Conservation (phyloP, 2,113 vertebrate genomes). For the Eretmochelys imbricata region DNA sequence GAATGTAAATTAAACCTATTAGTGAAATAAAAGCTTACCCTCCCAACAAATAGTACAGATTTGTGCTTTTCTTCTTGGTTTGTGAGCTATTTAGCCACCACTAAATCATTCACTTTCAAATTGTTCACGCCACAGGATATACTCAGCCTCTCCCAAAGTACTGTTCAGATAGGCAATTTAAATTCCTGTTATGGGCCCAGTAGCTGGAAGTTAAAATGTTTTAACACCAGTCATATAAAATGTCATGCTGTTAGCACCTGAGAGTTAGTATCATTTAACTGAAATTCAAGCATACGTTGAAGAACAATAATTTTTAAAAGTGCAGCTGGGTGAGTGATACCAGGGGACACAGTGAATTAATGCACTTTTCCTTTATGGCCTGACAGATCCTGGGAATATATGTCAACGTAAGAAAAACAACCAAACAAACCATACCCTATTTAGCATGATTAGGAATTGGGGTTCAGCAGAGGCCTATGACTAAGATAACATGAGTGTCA, state of each 20-base stretch:
- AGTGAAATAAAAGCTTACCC: neutral
- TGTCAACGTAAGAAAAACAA: neutral
- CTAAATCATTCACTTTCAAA: conserved; percentile 25
- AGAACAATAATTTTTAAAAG: neutral
- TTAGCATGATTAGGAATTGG: neutral
- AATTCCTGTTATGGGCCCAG: conserved; percentile 25
- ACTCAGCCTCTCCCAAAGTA: neutral
- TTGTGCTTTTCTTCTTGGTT: neutral
- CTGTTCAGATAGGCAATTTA: conserved; percentile 20
- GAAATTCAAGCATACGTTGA: conserved; percentile 41
- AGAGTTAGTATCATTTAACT: conserved; percentile 41
- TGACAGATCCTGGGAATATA: neutral
- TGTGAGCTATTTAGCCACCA: neutral
- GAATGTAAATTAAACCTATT: neutral
- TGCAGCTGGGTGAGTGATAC: neutral
- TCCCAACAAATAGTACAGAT: neutral
- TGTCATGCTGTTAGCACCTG: conserved; percentile 74
- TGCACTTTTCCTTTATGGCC: neutral
- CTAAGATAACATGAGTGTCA: neutral
- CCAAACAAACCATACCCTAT: neutral
- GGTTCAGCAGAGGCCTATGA: neutral
- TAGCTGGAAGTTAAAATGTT: conserved; percentile 58
- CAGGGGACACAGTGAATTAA: neutral
- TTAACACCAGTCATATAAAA: conserved; percentile 51
- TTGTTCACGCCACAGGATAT: neutral